These are phyloP conservation scores for Myrmecophaga tridactyla DNA, from an alignment of 2,113 vertebrate species.

Conservation along the genomic window DNA sequence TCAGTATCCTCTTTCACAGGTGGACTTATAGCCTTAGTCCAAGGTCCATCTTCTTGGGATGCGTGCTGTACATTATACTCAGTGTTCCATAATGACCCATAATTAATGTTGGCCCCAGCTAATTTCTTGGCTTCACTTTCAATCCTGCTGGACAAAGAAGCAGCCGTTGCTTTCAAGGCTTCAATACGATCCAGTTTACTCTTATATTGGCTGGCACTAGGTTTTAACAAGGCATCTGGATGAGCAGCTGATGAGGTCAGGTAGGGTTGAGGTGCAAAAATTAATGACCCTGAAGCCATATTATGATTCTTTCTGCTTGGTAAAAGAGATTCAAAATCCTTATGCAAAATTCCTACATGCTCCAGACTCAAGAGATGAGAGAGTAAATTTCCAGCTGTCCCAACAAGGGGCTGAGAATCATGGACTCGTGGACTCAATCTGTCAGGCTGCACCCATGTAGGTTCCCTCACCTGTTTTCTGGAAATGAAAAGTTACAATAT, in stretches of 20 bases:
- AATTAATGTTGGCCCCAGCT: constrained; percentile 88
- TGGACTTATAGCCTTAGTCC: constrained; percentile 85
- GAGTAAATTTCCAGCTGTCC: constrained; percentile 83
- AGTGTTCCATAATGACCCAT: constrained; percentile 80
- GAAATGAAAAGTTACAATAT: constrained; percentile 60
- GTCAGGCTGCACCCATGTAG: constrained; percentile 85
- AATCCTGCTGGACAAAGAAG: constrained; percentile 93
- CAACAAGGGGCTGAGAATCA: constrained; percentile 64
- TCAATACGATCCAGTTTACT: constrained; percentile 91
- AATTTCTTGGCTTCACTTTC: constrained; percentile 94
- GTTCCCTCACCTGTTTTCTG: constrained; percentile 86
- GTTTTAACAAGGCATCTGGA: constrained; percentile 77
- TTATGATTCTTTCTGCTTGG: constrained; percentile 73
- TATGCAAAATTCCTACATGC: constrained; percentile 80
- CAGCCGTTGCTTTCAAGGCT: constrained; percentile 94
- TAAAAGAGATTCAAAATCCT: constrained; percentile 81
- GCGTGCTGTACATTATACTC: constrained; percentile 75
- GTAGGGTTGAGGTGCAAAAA: constrained; percentile 74
- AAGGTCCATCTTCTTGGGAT: constrained; percentile 76
- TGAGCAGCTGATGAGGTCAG: constrained; percentile 75
- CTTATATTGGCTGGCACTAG: constrained; percentile 80
- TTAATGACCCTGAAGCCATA: constrained; percentile 64
- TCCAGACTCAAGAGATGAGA: constrained; percentile 88
- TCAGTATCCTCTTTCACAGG: constrained; percentile 86
- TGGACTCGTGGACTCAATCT: constrained; percentile 81